Percentiles rank a stretch among this genome's conserved stretches.
Evolutionary conservation across 92 coral and sea anemone species (phyloP).

Genomic region (Porites cylindrica): DNA sequence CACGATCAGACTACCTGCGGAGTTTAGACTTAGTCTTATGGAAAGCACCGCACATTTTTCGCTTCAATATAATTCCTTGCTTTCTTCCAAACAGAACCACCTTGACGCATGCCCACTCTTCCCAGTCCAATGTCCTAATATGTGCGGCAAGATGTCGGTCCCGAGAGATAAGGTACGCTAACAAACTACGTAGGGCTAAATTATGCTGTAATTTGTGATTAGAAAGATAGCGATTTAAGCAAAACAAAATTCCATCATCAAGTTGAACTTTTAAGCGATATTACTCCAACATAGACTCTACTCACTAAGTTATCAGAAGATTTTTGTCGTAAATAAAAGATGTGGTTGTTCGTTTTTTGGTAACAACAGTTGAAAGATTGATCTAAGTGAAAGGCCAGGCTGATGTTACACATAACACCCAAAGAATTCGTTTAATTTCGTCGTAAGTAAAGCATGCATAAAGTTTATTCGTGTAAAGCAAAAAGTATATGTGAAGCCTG

Average conservation of each 20-base stretch:
- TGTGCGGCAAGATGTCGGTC: constrained; percentile 74
- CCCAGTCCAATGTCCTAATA: constrained; percentile 76
- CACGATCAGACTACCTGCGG: too few species aligned
- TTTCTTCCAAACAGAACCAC: constrained; percentile 68
- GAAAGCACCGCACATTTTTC: constrained; percentile 1
- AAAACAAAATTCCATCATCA: background rate
- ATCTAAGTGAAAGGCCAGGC: too few species aligned
- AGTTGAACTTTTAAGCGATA: background rate
- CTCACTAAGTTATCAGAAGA: background rate
- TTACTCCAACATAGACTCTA: background rate
- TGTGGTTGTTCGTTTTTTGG: too few species aligned
- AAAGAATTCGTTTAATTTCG: too few species aligned
- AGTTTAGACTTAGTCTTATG: background rate
- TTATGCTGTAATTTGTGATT: background rate
- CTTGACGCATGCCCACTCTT: constrained; percentile 71
- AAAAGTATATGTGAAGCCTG: constrained; percentile 1
- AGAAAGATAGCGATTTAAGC: background rate
- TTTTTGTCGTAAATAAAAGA: background rate
- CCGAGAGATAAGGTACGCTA: constrained; percentile 69
- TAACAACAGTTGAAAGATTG: too few species aligned
- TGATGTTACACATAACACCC: too few species aligned
- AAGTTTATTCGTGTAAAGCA: background rate
- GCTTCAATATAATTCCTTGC: constrained; percentile 8
- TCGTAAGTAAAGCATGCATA: too few species aligned
- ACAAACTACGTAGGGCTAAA: too few species aligned